Percentiles rank a stretch among this genome's conserved stretches.
Evolutionary conservation across 2,888 invertebrate genomes (phyloP).

Genomic region (Dynastes hyllus): DNA sequence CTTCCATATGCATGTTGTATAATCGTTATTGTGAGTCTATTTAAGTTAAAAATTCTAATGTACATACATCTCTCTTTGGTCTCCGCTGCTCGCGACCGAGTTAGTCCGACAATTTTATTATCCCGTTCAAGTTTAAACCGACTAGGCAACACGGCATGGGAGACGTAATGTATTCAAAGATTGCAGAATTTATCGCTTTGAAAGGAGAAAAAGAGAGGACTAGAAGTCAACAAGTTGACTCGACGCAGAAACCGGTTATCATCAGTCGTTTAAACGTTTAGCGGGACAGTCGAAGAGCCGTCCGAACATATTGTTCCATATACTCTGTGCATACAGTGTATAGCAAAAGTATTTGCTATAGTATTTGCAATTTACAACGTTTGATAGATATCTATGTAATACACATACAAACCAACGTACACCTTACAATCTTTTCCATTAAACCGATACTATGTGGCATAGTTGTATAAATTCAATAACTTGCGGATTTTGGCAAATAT

Average conservation of each 20-base stretch:
- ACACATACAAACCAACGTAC: too few relatives aligned
- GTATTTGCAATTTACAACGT: not conserved
- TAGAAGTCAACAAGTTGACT: conserved; percentile 41
- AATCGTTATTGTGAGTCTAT: conserved; percentile 10
- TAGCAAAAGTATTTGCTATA: not conserved
- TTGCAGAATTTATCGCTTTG: conserved; percentile 43
- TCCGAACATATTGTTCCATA: conserved; percentile 29
- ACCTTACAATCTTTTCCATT: too few relatives aligned
- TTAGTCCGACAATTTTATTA: conserved; percentile 33
- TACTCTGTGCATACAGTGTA: not conserved
- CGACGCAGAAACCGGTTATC: conserved; percentile 39
- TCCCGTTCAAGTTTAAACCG: conserved; percentile 17
- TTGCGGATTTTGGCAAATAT: too few relatives aligned
- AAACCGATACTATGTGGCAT: too few relatives aligned
- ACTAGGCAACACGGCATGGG: conserved; percentile 32
- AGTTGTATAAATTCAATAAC: too few relatives aligned
- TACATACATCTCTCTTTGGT: conserved; percentile 7
- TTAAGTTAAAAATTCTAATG: conserved; percentile 17
- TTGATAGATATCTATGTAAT: too few relatives aligned
- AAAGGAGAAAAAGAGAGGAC: conserved; percentile 43
- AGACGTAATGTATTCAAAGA: conserved; percentile 45
- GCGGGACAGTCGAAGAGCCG: conserved; percentile 30
- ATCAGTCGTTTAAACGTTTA: conserved; percentile 29
- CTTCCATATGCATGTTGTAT: not conserved
- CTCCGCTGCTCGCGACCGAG: conserved; percentile 28